Conservation (phyloP, 2,113 vertebrate species). For the Macroglossus sobrinus region DNA sequence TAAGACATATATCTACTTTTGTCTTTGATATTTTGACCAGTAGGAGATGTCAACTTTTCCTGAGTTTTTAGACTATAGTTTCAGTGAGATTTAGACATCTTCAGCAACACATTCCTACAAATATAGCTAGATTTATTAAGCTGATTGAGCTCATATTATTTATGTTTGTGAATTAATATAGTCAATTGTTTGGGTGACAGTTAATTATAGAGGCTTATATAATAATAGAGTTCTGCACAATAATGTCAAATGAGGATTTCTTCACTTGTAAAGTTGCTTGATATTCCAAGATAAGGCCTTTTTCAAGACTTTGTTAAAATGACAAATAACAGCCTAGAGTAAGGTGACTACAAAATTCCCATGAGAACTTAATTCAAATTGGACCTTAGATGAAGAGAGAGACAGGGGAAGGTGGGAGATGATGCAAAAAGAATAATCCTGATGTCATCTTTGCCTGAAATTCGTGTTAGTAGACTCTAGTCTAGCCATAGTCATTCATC, state of each 20-base stretch:
- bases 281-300: not conserved
- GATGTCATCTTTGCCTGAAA: not conserved
- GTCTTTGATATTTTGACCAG: not conserved
- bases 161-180: not conserved
- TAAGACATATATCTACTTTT: not conserved
- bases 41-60: not conserved
- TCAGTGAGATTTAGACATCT: not conserved
- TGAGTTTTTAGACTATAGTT: not conserved
- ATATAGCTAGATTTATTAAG: not conserved
- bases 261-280: not conserved
- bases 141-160: not conserved
- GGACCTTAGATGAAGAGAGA: not conserved
- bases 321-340: not conserved
- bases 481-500: not conserved
- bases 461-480: not conserved
- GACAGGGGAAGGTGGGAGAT: not conserved
- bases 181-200: not conserved
- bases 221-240: not conserved
- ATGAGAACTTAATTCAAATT: not conserved
- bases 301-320: not conserved
- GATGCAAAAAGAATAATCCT: not conserved
- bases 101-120: not conserved
- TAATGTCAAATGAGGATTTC: not conserved
- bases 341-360: not conserved
- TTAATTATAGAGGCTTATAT: not conserved